Conservation (phyloP, 1,140 invertebrate species). For the Diabrotica virgifera region DNA sequence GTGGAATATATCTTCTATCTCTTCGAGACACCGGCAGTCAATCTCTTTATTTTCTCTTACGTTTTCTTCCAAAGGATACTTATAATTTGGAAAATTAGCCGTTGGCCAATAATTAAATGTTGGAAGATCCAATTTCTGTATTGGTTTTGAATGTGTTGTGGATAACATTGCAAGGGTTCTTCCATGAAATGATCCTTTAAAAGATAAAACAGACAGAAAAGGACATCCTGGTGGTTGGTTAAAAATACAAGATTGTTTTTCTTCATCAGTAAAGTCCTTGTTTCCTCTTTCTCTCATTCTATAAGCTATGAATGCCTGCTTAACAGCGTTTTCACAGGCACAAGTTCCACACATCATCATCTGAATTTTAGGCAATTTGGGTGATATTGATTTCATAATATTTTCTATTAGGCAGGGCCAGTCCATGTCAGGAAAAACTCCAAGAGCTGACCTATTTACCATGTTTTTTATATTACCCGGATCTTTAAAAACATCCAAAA, state of each 20-base stretch:
- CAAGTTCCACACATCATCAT: conserved; percentile 99
- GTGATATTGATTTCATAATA: conserved; percentile 60
- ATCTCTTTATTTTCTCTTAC: conserved; percentile 73
- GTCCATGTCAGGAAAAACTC: conserved; percentile 82
- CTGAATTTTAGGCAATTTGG: conserved; percentile 70
- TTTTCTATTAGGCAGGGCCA: conserved; percentile 75
- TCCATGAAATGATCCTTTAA: conserved; percentile 83
- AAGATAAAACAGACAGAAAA: conserved; percentile 82
- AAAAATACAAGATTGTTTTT: conserved; percentile 71
- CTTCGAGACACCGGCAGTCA: conserved; percentile 66
- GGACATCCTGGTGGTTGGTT: conserved; percentile 86
- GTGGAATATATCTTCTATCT: neutral
- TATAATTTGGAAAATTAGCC: conserved; percentile 57
- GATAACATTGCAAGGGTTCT: conserved; percentile 80
- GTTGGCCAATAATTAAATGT: conserved; percentile 76
- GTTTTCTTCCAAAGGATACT: conserved; percentile 88
- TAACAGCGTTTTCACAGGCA: conserved; percentile 94
- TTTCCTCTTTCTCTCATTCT: conserved; percentile 59
- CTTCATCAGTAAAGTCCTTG: conserved; percentile 75
- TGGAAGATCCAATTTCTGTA: conserved; percentile 95
- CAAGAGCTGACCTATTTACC: conserved; percentile 89
- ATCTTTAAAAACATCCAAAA: conserved; percentile 73
- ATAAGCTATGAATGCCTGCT: conserved; percentile 78
- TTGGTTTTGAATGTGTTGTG: conserved; percentile 91
- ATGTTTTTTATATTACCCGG: conserved; percentile 74